These are phyloP conservation scores for Oscheius onirici DNA, from an alignment of 2,888 invertebrate species.

Conservation along the genomic window DNA sequence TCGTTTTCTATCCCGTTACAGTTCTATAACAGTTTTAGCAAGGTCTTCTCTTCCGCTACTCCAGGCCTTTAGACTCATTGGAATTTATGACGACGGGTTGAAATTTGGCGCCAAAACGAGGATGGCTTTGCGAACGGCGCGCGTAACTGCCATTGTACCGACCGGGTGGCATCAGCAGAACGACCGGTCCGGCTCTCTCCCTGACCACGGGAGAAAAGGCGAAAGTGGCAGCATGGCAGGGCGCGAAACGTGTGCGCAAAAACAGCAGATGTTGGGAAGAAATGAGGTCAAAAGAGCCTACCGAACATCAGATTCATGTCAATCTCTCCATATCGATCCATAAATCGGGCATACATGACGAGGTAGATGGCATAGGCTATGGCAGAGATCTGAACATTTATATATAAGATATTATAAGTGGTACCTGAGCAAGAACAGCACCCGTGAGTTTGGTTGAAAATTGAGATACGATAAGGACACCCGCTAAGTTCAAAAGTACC, in stretches of 20 bases:
- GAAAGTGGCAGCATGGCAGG: conserved; percentile 16
- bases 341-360: conserved; percentile 83
- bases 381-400: conserved; percentile 72
- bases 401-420: neutral
- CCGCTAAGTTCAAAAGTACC: conserved; percentile 63
- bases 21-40: neutral
- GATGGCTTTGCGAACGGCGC: neutral
- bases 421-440: conserved; percentile 56
- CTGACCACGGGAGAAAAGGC: conserved; percentile 13
- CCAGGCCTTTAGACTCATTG: neutral
- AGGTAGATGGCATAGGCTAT: conserved; percentile 90
- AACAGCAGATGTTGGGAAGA: conserved; percentile 16
- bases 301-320: conserved; percentile 95
- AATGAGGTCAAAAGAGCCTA: conserved; percentile 74
- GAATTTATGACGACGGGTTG: conserved; percentile 4
- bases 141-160: conserved; percentile 31
- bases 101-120: conserved; percentile 27
- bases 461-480: conserved; percentile 65
- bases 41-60: no score
- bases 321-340: conserved; percentile 90
- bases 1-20: neutral
- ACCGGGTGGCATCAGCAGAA: neutral
- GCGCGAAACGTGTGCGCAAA: conserved; percentile 13
- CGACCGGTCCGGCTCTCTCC: conserved; percentile 12
- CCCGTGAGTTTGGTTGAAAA: conserved; percentile 60